phyloP scores from a whole-genome alignment of 2,888 invertebrate genomes.

The Smittia aterrima region DNA sequence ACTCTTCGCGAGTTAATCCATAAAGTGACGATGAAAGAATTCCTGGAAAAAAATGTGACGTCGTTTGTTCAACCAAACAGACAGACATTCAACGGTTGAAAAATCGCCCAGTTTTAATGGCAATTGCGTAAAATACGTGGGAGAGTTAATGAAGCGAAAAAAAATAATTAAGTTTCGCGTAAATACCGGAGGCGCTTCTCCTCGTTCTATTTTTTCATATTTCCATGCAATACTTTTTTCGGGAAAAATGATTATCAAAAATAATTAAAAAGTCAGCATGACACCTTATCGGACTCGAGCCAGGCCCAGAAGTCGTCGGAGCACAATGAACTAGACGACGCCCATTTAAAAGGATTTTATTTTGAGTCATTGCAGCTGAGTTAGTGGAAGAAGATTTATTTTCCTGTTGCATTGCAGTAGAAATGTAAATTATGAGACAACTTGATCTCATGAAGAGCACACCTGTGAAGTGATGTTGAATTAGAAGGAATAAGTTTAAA shows the following conservation, averaged over 20 bases:
- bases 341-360: not conserved
- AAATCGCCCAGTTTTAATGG: not conserved
- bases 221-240: no score
- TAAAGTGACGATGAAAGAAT: no score
- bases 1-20: no score
- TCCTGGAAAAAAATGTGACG: not conserved
- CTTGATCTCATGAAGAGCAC: no score
- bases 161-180: not conserved
- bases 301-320: not conserved
- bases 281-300: constrained; percentile 1
- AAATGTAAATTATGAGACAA: no score
- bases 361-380: not conserved
- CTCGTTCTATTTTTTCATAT: no score
- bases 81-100: not conserved
- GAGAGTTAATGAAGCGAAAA: constrained; percentile 14
- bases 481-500: no score
- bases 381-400: not conserved
- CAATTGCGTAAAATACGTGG: constrained; percentile 10
- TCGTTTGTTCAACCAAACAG: not conserved
- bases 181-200: not conserved
- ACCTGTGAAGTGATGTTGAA: no score
- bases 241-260: not conserved
- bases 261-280: constrained; percentile 24
- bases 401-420: no score
- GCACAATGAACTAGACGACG: not conserved